A percentile compares a stretch with the other conserved stretches of the same genome.
phyloP scores from a whole-genome alignment of 64 coral and sea anemone genomes.

The Trachythela sp. region DNA sequence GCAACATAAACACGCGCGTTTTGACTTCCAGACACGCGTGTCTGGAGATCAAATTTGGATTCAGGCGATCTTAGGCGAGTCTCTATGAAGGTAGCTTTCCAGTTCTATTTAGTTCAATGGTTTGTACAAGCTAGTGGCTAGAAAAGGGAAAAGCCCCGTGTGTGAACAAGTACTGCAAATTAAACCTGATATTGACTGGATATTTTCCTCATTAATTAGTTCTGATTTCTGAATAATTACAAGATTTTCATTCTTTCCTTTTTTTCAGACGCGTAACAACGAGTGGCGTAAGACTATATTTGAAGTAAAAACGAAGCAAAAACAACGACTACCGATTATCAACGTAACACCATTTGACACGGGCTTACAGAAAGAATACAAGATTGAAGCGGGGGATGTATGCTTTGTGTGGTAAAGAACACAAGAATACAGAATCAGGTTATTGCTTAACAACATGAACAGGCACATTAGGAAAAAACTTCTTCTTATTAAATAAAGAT shows the following conservation, averaged over 20 bases:
- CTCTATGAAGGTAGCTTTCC: too few species aligned
- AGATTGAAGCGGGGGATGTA: slow-evolving; percentile 56
- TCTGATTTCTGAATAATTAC: too few species aligned
- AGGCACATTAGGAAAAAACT: neutral
- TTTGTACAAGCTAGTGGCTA: too few species aligned
- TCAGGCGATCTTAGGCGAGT: too few species aligned
- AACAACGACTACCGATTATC: slow-evolving; percentile 64
- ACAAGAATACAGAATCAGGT: neutral
- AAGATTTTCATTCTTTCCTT: neutral
- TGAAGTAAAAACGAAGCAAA: slow-evolving; percentile 52
- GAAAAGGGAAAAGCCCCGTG: too few species aligned
- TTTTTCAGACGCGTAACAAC: slow-evolving; percentile 34
- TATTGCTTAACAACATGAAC: neutral
- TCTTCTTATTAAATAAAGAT: neutral
- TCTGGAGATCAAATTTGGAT: too few species aligned
- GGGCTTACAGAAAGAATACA: slow-evolving; percentile 33
- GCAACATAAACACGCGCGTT: too few species aligned
- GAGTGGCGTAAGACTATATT: slow-evolving; percentile 62
- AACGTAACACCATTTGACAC: slow-evolving; percentile 63
- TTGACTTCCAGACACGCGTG: too few species aligned
- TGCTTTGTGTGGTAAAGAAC: slow-evolving; percentile 42
- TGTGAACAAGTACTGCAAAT: too few species aligned
- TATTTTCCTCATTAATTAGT: too few species aligned
- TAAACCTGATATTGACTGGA: too few species aligned
- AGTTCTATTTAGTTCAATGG: too few species aligned